Evolutionary conservation across 2,113 vertebrate genomes (phyloP).

Genomic region (Perca flavescens): DNA sequence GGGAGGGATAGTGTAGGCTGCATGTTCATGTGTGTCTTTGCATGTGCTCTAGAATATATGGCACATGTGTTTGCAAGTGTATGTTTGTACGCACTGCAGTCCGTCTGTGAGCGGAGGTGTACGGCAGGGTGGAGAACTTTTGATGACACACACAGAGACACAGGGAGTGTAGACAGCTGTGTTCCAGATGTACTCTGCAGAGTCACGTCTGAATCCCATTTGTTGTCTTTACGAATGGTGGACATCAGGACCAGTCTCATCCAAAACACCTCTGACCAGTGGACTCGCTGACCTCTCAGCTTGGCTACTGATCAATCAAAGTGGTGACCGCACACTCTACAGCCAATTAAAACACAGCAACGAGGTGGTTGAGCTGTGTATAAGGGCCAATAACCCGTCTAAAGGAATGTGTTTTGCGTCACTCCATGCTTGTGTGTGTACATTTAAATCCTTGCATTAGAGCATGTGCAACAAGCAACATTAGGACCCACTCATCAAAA

Average conservation of each 20-base stretch:
- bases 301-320: conserved; percentile 58
- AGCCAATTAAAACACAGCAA: background rate
- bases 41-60: background rate
- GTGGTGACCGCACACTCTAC: background rate
- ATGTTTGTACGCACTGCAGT: background rate
- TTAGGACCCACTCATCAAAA: background rate
- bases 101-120: conserved; percentile 52
- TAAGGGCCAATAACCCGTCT: background rate
- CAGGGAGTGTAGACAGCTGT: conserved; percentile 72
- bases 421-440: background rate
- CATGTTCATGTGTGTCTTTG: conserved; percentile 10
- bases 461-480: background rate
- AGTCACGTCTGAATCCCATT: conserved; percentile 78
- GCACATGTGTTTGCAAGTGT: conserved; percentile 4
- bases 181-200: conserved; percentile 73
- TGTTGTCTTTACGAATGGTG: conserved; percentile 74
- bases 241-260: conserved; percentile 58
- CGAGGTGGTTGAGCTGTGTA: background rate
- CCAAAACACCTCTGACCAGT: conserved; percentile 57
- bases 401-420: background rate
- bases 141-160: conserved; percentile 70
- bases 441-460: background rate
- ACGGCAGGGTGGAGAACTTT: conserved; percentile 47
- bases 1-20: background rate
- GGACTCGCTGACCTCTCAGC: conserved; percentile 55